A percentile compares a stretch with the other conserved stretches of the same genome.
phyloP scores from a whole-genome alignment of 2,113 vertebrate species.

The Sander vitreus region DNA sequence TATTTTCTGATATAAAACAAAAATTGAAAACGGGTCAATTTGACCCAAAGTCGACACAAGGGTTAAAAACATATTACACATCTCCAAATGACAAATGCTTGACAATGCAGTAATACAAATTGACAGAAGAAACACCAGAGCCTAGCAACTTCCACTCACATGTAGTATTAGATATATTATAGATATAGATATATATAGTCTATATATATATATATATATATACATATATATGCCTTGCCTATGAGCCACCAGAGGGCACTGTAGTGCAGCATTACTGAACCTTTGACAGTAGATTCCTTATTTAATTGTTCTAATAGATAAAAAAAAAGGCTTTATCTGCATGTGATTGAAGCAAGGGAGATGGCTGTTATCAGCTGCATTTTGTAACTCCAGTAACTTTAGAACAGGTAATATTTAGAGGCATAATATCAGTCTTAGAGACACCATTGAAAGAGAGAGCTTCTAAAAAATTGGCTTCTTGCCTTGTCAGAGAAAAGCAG shows the following conservation, averaged over 20 bases:
- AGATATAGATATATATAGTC: no score
- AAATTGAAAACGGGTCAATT: no score
- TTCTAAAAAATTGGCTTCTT: not conserved
- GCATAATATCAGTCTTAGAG: not conserved
- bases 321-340: not conserved
- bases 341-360: not conserved
- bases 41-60: no score
- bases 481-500: not conserved
- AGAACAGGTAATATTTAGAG: not conserved
- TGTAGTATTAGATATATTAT: no score
- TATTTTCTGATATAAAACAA: no score
- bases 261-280: not conserved
- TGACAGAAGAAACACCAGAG: no score
- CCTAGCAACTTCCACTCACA: no score
- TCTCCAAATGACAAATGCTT: no score
- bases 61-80: not conserved
- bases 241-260: slow-evolving; percentile 26
- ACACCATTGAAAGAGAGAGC: not conserved
- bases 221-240: no score
- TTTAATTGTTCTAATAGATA: not conserved
- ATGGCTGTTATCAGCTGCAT: not conserved
- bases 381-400: not conserved
- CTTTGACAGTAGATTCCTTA: not conserved
- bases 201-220: no score
- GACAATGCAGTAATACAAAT: not conserved